These are phyloP conservation scores for Junonia oenone DNA, from an alignment of 2,888 invertebrate species.

Conservation along the genomic window DNA sequence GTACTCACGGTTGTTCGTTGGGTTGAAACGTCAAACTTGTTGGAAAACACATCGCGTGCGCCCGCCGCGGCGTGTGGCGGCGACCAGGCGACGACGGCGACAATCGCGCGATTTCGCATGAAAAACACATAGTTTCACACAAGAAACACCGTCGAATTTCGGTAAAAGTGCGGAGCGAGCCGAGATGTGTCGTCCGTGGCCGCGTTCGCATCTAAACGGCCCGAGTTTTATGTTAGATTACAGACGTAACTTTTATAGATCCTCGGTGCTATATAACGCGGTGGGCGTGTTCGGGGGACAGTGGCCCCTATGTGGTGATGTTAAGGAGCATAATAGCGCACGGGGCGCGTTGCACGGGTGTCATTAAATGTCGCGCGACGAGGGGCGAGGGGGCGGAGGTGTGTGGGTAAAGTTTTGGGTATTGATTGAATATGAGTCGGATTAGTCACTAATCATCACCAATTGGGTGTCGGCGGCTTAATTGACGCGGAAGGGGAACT, in stretches of 20 bases:
- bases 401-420: conserved; percentile 79
- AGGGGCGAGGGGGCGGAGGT: conserved; percentile 71
- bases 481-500: conserved; percentile 38
- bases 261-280: conserved; percentile 80
- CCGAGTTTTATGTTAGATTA: conserved; percentile 81
- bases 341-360: conserved; percentile 68
- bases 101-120: conserved; percentile 55
- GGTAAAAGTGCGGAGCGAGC: conserved; percentile 78
- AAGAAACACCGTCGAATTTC: conserved; percentile 71
- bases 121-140: conserved; percentile 66
- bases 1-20: conserved; percentile 61
- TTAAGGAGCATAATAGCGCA: conserved; percentile 61
- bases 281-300: conserved; percentile 66
- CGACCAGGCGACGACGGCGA: conserved; percentile 52
- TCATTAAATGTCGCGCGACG: conserved; percentile 80
- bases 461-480: conserved; percentile 63
- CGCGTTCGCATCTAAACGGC: conserved; percentile 80
- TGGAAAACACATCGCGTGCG: conserved; percentile 50
- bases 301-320: conserved; percentile 53
- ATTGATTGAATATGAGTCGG: conserved; percentile 79
- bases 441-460: conserved; percentile 78
- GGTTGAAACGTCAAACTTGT: conserved; percentile 56
- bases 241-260: conserved; percentile 81
- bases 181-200: conserved; percentile 79
- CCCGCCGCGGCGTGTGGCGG: conserved; percentile 50